phyloP scores from a whole-genome alignment of 2,797 vertebrate genomes.

The Poecilia velifera region DNA sequence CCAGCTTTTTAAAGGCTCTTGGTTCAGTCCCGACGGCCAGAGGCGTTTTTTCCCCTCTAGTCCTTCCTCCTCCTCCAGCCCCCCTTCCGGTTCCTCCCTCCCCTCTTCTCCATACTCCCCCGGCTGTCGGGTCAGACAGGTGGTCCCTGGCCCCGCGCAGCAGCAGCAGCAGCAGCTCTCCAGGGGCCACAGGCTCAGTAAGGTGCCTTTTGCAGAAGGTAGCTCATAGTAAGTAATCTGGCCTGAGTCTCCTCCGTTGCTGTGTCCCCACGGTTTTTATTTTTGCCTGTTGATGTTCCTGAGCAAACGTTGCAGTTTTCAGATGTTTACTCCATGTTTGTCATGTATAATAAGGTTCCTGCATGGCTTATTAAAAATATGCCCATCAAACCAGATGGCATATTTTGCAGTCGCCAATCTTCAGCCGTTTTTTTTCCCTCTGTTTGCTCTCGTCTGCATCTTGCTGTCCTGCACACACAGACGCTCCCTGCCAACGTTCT shows the following conservation, averaged over 20 bases:
- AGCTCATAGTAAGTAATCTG: constrained; percentile 85
- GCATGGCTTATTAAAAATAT: constrained; percentile 75
- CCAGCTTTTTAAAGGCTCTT: constrained; percentile 60
- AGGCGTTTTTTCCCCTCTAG: constrained; percentile 71
- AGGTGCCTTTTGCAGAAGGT: constrained; percentile 78
- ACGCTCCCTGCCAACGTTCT: constrained; percentile 53
- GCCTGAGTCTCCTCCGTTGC: constrained; percentile 51
- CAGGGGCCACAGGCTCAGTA: constrained; percentile 80
- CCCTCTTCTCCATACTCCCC: constrained; percentile 57
- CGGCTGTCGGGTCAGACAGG: constrained; percentile 70
- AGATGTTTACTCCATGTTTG: constrained; percentile 39
- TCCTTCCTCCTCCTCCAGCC: constrained; percentile 72
- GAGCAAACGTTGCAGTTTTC: constrained; percentile 65
- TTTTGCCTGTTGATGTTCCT: constrained; percentile 63
- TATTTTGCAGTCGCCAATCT: constrained; percentile 66
- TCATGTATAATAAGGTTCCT: constrained; percentile 56
- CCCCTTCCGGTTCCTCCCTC: constrained; percentile 67
- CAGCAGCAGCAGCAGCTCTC: constrained; percentile 61
- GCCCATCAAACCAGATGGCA: constrained; percentile 42
- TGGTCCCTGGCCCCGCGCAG: constrained; percentile 69
- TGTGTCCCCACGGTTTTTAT: constrained; percentile 50
- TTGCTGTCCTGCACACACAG: constrained; percentile 44
- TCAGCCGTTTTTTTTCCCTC: constrained; percentile 3
- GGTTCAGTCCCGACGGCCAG: constrained; percentile 72
- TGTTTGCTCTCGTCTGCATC: constrained; percentile 30